These are phyloP conservation scores for Clarias fuscus DNA, from an alignment of 2,797 vertebrate species.

Conservation along the genomic window DNA sequence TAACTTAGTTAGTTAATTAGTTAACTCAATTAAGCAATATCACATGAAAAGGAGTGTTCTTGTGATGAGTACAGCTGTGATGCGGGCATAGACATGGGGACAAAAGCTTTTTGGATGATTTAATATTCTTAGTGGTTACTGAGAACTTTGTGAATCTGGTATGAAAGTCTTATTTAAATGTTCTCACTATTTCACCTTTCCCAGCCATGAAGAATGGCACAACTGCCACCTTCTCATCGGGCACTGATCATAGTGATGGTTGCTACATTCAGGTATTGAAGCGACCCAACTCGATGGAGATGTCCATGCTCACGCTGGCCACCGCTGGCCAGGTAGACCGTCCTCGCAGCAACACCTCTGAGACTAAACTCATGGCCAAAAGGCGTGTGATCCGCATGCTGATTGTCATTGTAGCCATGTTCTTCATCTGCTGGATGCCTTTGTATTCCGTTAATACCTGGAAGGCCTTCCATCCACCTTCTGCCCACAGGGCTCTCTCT, in stretches of 20 bases:
- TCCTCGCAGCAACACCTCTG: conserved; percentile 79
- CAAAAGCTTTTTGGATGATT: background rate
- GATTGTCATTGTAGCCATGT: conserved; percentile 88
- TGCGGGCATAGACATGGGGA: no score
- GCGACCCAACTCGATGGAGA: conserved; percentile 78
- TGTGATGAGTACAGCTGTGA: no score
- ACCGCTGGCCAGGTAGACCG: conserved; percentile 63
- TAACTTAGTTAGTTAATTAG: background rate
- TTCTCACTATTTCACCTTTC: conserved; percentile 14
- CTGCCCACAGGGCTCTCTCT: conserved; percentile 78
- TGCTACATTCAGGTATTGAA: conserved; percentile 84
- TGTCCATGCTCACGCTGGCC: conserved; percentile 75
- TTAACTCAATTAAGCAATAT: no score
- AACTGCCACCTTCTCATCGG: conserved; percentile 53
- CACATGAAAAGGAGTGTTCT: no score
- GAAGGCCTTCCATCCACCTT: conserved; percentile 82
- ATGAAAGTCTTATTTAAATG: background rate
- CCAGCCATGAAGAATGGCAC: conserved; percentile 75
- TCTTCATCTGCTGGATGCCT: conserved; percentile 97
- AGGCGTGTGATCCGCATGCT: conserved; percentile 94
- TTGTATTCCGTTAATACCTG: conserved; percentile 91
- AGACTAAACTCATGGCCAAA: conserved; percentile 90
- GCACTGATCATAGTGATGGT: conserved; percentile 83
- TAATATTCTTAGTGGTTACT: conserved; percentile 10
- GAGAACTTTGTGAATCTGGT: conserved; percentile 3